A percentile compares a stretch with the other conserved stretches of the same genome.
Conservation (phyloP, 2,888 invertebrate species). For the Drosophila differens region DNA sequence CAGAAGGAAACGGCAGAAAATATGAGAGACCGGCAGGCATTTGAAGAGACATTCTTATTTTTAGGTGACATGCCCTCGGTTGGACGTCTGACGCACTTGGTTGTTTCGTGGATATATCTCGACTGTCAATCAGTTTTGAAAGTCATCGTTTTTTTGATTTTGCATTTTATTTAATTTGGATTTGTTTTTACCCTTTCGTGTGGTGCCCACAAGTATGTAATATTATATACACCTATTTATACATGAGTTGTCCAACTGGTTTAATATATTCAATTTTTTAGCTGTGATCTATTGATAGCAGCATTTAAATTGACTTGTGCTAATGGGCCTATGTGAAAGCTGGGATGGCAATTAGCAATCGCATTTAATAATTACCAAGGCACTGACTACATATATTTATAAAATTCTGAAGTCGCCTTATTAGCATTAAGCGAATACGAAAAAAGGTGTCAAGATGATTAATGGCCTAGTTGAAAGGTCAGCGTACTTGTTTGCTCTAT, state of each 20-base stretch:
- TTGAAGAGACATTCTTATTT: constrained; percentile 83
- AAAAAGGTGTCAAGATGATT: constrained; percentile 30
- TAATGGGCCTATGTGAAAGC: constrained; percentile 28
- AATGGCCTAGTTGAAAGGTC: constrained; percentile 5
- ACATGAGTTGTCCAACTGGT: constrained; percentile 28
- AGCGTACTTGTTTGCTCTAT: neutral
- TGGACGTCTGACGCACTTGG: constrained; percentile 77
- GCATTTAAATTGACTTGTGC: constrained; percentile 39
- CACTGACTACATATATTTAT: neutral
- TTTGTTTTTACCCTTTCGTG: constrained; percentile 35
- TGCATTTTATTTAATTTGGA: constrained; percentile 23
- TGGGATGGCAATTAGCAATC: constrained; percentile 46
- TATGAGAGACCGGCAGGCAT: constrained; percentile 52
- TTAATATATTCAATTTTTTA: constrained; percentile 56
- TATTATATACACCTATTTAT: constrained; percentile 8
- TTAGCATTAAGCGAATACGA: neutral
- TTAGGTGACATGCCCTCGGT: constrained; percentile 84
- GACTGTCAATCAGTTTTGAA: constrained; percentile 83
- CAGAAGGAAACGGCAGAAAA: constrained; percentile 31
- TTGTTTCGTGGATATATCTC: constrained; percentile 62
- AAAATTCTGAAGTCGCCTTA: neutral
- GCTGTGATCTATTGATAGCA: constrained; percentile 58
- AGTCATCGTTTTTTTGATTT: constrained; percentile 68
- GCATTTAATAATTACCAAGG: constrained; percentile 21
- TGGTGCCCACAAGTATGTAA: constrained; percentile 15